Base-by-base conservation (phyloP, 2,113 vertebrate species). In the Leptobrachium leishanense region DNA sequence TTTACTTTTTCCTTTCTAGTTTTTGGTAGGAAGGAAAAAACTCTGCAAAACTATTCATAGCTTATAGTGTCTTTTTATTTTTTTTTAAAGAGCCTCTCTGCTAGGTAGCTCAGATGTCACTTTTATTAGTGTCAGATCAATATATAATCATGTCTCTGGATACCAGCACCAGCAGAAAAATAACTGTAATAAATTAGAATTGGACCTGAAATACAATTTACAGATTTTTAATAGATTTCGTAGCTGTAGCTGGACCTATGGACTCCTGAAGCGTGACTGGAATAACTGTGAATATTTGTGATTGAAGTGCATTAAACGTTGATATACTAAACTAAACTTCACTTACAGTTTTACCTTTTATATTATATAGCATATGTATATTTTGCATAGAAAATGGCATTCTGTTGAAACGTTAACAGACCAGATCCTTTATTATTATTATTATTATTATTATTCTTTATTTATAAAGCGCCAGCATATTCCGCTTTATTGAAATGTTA, bases 161-260 rank as follows among this genome's bases (percentile, higher is more conserved):
- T 59, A 73, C 83, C n/a, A 65, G 54, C 76, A 82, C 78, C 54
- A 59, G 73, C 54, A 0, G 54, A 20, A 43, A 50, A 82, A 72
- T 72, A 79, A 6, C 53, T 76, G 74, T 79, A 82, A 81, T 67
- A 76, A 81, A 71, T 66, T 78, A 72, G 68, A 82, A 70, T 5
- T 76, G 83, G 84, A 77, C 72, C 64, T 72, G 70, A 81, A 81
- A 75, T 9, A 41, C 78, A 78, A 73, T 71, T 70, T 84, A 76
- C 75, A 63, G 69, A 76, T 82, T 59, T 12, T 76, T 43, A 57
- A 68, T 71, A 39, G 68, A 65, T 78, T 76, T 76, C n/a, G 46
- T 83, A 82, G 77, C 63, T 13, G 67, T 44, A 63, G 77, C 39
- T 63, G 41, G 77, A 43, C 39, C 75, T 65, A 77, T 69, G n/a